Evolutionary conservation across 2,113 vertebrate species (phyloP), one percentile per base, ranked within the genome.

Genomic region (Siniperca chuatsi): DNA sequence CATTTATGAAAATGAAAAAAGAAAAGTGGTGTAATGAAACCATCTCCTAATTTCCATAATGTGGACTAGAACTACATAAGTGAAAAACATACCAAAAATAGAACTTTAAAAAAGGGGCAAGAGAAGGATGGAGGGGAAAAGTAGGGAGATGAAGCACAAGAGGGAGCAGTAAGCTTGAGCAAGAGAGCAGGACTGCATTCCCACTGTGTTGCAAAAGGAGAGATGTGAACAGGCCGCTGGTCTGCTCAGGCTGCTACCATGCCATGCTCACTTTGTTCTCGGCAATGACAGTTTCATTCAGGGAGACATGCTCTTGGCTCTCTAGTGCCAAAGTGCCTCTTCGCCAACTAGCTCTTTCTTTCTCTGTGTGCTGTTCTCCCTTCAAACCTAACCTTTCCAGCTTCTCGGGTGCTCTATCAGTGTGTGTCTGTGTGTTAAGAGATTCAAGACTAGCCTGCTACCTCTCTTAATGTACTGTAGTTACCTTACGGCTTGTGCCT

Each of bases 261-360:
- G 87, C 91, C 75, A 64, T 77, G 87, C 91, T 94, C 88, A 83
- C 91, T 93, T 92, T 93, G 93, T 90, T 91, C 89, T 90, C 79
- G 7, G 87, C 74, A 83, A 91, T 93, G 92, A 94, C 92, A 65
- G 85, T 72, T 92, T 87, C 75, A 90, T 91, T 93, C 89, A 86
- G 64, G 52, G 74, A 88, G 88, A 86, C 72, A 35, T 87, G 89
- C 89, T 65, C 81, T 62, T 16, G 75, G 85, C 73, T 80, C 83
- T 91, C 77, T 29, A 72, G 80, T 87, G 89, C 76, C 87, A 68
- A 61, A 74, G 54, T 83, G 82, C 83, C 67, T 72, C 33, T 46
- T 78, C 42, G 25, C 72, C 75, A 82, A 75, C 66, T 4, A 35
- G 79, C 52, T 77, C 75, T 85, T 80, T 85, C 67, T 90, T 84